Base-by-base conservation (phyloP, 2,797 vertebrate species). In the Pseudomugil gertrudae region DNA sequence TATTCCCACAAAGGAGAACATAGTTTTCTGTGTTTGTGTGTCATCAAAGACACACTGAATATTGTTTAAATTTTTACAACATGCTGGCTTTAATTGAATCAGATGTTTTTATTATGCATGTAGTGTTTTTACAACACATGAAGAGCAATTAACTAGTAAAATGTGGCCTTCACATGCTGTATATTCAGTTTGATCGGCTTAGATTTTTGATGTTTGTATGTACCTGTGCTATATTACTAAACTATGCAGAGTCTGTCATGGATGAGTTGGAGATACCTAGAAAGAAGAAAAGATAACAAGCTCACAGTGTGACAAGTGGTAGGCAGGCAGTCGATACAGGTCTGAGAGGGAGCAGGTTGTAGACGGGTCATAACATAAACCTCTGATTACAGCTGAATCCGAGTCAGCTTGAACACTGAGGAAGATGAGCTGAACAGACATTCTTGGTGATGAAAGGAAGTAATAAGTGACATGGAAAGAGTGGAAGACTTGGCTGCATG, bases 401-500 rank as follows among this genome's bases (percentile, higher is more conserved):
- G 32, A 33, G 54, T 32, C 15, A 17, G 21, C 21, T 48, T 33
- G 38, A 56, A 27, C 11, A 27, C 23, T 19, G 7, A 19, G 8
- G 23, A 14, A 57, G 29, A 19, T 54, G 29, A 54, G 9, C 29
- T n/a, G 19, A 10, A 17, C n/a, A 21, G 61, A 40, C 17, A 21
- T 45, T 65, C 27, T 24, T 36, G 27, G 10, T 32, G 51, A 47
- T 38, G 38, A 57, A 66, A 66, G 50, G 19, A 62, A 24, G 32
- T 21, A 62, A 51, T 51, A 35, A 21, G 5, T 48, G 7, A 61
- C 47, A 32, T 32, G 19, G 36, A 15, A 47, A 48, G 23, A 11
- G 4, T 13, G 4, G 21, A 13, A 13, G 21, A 24, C 21, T 11
- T 21, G 10, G 9, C 21, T 13, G 10, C 1, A 19, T 43, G 40